These are phyloP conservation scores for Tamias sibiricus DNA, from an alignment of 2,113 vertebrate genomes.

Conservation along the genomic window DNA sequence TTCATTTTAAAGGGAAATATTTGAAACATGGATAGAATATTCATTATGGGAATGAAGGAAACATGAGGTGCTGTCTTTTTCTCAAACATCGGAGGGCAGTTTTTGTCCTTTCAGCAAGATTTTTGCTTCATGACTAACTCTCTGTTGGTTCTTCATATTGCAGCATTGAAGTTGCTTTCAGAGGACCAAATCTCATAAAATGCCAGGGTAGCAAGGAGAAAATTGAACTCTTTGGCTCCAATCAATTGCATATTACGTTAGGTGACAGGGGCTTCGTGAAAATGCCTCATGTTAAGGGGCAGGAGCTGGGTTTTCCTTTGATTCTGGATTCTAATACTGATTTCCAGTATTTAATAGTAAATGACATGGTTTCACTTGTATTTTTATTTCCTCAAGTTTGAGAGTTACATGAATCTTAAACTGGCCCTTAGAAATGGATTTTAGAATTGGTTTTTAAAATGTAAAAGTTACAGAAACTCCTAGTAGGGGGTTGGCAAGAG, in stretches of 20 bases:
- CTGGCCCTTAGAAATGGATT: neutral
- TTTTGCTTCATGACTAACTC: neutral
- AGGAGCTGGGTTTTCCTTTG: slow-evolving; percentile 33
- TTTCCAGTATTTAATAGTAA: slow-evolving; percentile 21
- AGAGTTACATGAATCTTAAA: slow-evolving; percentile 42
- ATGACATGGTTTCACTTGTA: slow-evolving; percentile 20
- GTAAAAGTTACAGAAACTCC: neutral
- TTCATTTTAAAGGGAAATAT: neutral
- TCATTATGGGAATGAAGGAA: neutral
- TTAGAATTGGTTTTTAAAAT: slow-evolving; percentile 34
- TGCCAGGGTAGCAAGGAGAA: slow-evolving; percentile 18
- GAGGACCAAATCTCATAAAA: slow-evolving; percentile 31
- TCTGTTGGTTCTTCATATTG: slow-evolving; percentile 7
- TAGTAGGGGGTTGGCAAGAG: neutral
- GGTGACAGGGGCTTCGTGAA: neutral
- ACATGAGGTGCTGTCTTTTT: neutral
- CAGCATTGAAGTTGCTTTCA: neutral
- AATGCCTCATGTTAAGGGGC: neutral
- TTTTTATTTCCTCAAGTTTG: slow-evolving; percentile 59
- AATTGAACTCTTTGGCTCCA: slow-evolving; percentile 40
- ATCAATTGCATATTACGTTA: slow-evolving; percentile 28
- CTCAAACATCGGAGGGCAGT: neutral
- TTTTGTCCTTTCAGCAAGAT: neutral
- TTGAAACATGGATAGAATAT: neutral
- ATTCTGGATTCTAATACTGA: slow-evolving; percentile 37